Evolutionary conservation across 2,797 vertebrate species (phyloP).

Genomic region (Spondyliosoma cantharus): DNA sequence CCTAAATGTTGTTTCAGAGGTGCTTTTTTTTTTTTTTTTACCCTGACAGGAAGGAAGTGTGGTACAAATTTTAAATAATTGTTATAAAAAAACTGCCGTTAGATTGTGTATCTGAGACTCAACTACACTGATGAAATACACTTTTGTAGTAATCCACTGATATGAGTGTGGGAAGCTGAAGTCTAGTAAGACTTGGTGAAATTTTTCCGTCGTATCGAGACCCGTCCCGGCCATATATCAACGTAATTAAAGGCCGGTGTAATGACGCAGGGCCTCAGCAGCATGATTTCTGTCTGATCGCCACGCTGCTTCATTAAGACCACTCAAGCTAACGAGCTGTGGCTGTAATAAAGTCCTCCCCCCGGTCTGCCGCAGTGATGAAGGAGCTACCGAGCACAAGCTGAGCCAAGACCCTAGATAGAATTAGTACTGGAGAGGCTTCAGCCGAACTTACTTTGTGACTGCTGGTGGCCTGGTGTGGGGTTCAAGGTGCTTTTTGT

Average conservation of each 20-base stretch:
- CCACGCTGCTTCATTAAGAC: slow-evolving; percentile 99
- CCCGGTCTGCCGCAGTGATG: slow-evolving; percentile 96
- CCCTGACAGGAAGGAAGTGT: not conserved
- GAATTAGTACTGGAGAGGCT: slow-evolving; percentile 96
- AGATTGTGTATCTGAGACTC: slow-evolving; percentile 19
- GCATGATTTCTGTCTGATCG: slow-evolving; percentile 99
- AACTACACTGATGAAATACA: slow-evolving; percentile 9
- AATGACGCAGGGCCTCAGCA: slow-evolving; percentile 99
- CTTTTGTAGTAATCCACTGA: not conserved
- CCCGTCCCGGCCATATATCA: slow-evolving; percentile 95
- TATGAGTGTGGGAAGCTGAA: slow-evolving; percentile 76
- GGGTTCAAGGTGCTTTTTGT: slow-evolving; percentile 79
- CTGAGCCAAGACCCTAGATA: slow-evolving; percentile 84
- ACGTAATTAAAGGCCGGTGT: slow-evolving; percentile 99
- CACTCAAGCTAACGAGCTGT: slow-evolving; percentile 99
- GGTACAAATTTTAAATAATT: not conserved
- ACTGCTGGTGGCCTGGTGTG: slow-evolving; percentile 87
- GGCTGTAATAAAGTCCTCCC: slow-evolving; percentile 99
- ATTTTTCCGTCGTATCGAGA: slow-evolving; percentile 83
- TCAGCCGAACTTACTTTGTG: slow-evolving; percentile 94
- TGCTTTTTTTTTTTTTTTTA: slow-evolving; percentile 12
- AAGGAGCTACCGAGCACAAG: slow-evolving; percentile 94
- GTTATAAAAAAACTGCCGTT: slow-evolving; percentile 10
- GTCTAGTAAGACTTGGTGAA: slow-evolving; percentile 82
- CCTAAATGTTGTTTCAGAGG: slow-evolving; percentile 42